Evolutionary conservation across 2,113 vertebrate species (phyloP).

Genomic region (Chinchilla lanigera): DNA sequence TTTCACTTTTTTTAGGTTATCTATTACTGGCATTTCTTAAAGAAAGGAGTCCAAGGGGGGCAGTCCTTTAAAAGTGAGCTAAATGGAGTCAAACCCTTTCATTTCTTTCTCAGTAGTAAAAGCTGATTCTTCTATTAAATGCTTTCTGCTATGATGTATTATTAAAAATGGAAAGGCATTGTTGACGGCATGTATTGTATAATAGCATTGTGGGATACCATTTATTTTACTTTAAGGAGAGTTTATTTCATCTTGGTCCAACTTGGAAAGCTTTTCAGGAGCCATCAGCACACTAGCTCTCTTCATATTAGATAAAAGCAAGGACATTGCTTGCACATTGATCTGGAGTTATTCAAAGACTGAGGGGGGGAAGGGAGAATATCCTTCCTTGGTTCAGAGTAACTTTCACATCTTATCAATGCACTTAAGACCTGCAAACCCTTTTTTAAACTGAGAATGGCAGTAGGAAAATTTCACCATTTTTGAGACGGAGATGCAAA

Average conservation of each 20-base stretch:
- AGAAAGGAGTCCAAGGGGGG: not conserved
- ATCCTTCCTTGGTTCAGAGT: conserved; percentile 2
- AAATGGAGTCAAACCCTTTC: conserved; percentile 11
- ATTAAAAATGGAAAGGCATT: conserved; percentile 73
- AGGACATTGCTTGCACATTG: conserved; percentile 44
- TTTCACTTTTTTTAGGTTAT: not conserved
- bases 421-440: conserved; percentile 23
- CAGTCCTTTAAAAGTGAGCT: conserved; percentile 1
- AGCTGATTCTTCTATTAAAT: conserved; percentile 58
- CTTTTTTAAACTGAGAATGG: conserved; percentile 44
- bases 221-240: conserved; percentile 74
- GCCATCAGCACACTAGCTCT: conserved; percentile 51
- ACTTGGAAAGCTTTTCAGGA: conserved; percentile 71
- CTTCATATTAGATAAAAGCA: conserved; percentile 76
- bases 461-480: not conserved
- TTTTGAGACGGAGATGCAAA: not conserved
- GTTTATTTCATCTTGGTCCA: conserved; percentile 77
- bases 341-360: conserved; percentile 70
- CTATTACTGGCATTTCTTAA: conserved; percentile 52
- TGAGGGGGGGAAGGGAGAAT: not conserved
- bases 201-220: conserved; percentile 58
- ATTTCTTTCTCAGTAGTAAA: conserved; percentile 32
- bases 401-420: conserved; percentile 16
- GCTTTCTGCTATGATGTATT: conserved; percentile 74
- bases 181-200: conserved; percentile 46